phyloP scores from a whole-genome alignment of 1,140 invertebrate species.

The Drosophila arawakana region DNA sequence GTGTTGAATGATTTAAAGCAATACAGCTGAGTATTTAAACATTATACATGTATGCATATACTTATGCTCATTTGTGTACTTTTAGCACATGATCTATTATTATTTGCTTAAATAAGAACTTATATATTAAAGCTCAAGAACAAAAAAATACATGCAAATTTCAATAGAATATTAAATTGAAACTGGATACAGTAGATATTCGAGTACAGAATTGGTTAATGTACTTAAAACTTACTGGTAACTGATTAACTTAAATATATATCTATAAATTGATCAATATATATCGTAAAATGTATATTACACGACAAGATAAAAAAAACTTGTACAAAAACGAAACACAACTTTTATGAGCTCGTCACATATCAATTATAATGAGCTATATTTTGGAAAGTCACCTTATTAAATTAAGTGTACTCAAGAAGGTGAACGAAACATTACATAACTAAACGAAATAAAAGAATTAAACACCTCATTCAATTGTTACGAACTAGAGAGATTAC shows the following conservation, averaged over 20 bases:
- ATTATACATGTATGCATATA: conserved; percentile 32
- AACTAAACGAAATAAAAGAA: conserved; percentile 56
- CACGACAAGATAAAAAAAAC: conserved; percentile 19
- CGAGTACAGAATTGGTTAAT: too few species aligned
- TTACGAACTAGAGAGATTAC: conserved; percentile 56
- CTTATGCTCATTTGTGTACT: background rate
- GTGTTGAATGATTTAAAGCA: conserved; percentile 69
- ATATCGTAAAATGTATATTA: conserved; percentile 45
- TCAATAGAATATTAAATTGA: too few species aligned
- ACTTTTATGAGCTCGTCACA: conserved; percentile 74
- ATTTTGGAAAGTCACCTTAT: conserved; percentile 43
- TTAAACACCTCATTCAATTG: conserved; percentile 75
- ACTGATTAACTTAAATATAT: background rate
- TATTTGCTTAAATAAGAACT: conserved; percentile 58
- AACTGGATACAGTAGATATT: too few species aligned
- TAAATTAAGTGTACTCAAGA: conserved; percentile 25
- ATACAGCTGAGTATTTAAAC: conserved; percentile 43
- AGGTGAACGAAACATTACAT: conserved; percentile 15
- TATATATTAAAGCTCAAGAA: conserved; percentile 45
- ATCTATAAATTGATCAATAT: background rate
- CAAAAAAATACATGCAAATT: conserved; percentile 51
- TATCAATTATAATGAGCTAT: conserved; percentile 78
- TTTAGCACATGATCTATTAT: conserved; percentile 32
- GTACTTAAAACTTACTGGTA: background rate
- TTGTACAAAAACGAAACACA: conserved; percentile 44